Evolutionary conservation across 2,888 invertebrate species (phyloP), one percentile per base, ranked within the genome.

Genomic region (Caenorhabditis auriculariae): DNA sequence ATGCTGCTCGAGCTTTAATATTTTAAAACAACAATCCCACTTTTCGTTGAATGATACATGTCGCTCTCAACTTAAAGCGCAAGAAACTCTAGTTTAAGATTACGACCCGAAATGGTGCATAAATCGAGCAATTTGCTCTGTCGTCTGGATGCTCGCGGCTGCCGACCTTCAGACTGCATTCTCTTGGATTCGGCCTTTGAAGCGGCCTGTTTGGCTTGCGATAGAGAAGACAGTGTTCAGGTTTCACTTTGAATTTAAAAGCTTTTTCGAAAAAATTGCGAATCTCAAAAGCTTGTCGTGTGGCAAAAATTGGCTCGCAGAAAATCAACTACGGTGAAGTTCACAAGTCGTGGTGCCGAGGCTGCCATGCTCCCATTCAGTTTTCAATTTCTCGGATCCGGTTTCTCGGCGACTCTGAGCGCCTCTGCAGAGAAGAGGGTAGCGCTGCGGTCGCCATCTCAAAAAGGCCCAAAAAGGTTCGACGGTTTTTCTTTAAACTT

Each of bases 311-410:
- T n/a, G n/a, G n/a, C n/a, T n/a, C n/a, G n/a, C n/a, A 49, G 23
- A 42, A 43, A 32, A 4, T 51, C 2, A 51, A 51, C 17, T 51
- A 29, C 32, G 51, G 51, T 15, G 51, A 41, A 21, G 4, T 7
- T 28, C 51, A 51, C 43, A 51, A 51, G 23, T 42, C 42, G 2
- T 51, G 51, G 51, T 51, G 51, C 32, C 28, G 35, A 41, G 23
- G 32, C 23, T 51, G 51, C 32, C 51, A 51, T 24, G 5, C 7
- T 2, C 32, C 42, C 12, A 3, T 41, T 3, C 29, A 51, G 23
- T 23, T 51, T 5, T 9, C 29, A 7, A 42, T 51, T 29, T 32
- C 19, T 1, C 12, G 19, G 4, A 42, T 51, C 4, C n/a, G 51
- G 26, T 51, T 51, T 23, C 42, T 29, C 23, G 51, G 51, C 3